Base-by-base conservation (phyloP, 2,113 vertebrate species). In the Perca schrenkii region DNA sequence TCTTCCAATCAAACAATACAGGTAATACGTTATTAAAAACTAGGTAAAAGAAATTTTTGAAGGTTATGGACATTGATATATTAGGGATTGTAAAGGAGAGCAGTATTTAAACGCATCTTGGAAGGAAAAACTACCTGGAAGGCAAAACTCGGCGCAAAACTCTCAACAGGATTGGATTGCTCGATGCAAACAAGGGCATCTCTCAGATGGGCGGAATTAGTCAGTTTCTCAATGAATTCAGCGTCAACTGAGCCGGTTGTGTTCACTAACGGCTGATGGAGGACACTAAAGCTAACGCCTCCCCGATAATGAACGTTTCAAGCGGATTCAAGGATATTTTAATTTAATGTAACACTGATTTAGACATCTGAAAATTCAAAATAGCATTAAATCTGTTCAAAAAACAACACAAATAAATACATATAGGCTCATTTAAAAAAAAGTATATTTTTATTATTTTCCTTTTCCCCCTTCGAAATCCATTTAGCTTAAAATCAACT, bases 81-180 rank as follows among this genome's bases (percentile, higher is more conserved):
- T 25, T 22, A 14, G 4, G 1, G 6, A 0, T 21, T 16, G 6
- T 3, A 40, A n/a, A 43, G 34, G 10, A 52, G 43, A 3, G 25
- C 4, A 12, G 13, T 2, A 50, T n/a, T 4, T 69, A 2, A 28
- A 21, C 4, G 12, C 12, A 13, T 4, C 0, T 3, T 3, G 1
- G 46, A 31, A 64, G 19, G 8, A 25, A 36, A 62, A 83, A 53
- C 6, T 4, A 16, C 82, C 86, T 76, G 40, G 1, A 4, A 82
- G 82, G 7, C 61, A 4, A 40, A 53, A 64, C 16, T 46, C 62
- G 0, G 82, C n/a, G 15, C 0, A 3, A 6, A 31, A 8, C 0
- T 0, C 1, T 13, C 4, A 6, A 0, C 6, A 0, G 2, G 3
- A 0, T 1, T 0, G 3, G 0, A 0, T 10, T 2, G 36, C 28